Evolutionary conservation across 2,888 invertebrate species (phyloP).

Genomic region (Drosophila planitibia): DNA sequence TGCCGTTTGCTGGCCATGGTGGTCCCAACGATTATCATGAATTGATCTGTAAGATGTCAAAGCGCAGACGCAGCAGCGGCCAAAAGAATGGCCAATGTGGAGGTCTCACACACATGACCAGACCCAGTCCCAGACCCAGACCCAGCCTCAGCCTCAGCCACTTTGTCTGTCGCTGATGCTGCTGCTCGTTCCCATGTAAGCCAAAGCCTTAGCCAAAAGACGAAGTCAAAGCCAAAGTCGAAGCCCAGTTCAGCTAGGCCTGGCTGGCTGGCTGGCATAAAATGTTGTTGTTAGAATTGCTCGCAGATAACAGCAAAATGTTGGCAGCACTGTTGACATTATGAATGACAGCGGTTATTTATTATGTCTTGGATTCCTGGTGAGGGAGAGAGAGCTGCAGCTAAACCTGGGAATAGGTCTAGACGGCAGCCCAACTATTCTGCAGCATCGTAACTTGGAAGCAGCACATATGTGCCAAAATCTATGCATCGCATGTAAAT

Average conservation of each 20-base stretch:
- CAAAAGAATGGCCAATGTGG: slow-evolving; percentile 70
- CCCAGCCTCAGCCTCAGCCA: slow-evolving; percentile 33
- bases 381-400: slow-evolving; percentile 15
- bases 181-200: slow-evolving; percentile 51
- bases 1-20: slow-evolving; percentile 64
- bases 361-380: slow-evolving; percentile 69
- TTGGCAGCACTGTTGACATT: slow-evolving; percentile 81
- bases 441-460: slow-evolving; percentile 23
- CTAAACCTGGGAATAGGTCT: slow-evolving; percentile 44
- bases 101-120: slow-evolving; percentile 68
- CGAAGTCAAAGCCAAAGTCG: slow-evolving; percentile 36
- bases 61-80: slow-evolving; percentile 73
- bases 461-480: slow-evolving; percentile 18
- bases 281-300: slow-evolving; percentile 80
- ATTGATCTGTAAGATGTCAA: slow-evolving; percentile 84
- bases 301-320: slow-evolving; percentile 79
- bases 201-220: slow-evolving; percentile 36
- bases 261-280: slow-evolving; percentile 25
- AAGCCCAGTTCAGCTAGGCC: slow-evolving; percentile 42
- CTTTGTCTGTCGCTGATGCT: slow-evolving; percentile 59
- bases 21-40: slow-evolving; percentile 83
- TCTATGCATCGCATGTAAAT: slow-evolving; percentile 17
- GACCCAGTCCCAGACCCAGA: slow-evolving; percentile 17
- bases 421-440: slow-evolving; percentile 9
- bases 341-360: slow-evolving; percentile 81